Evolutionary conservation across 2,888 invertebrate genomes (phyloP).

Genomic region (Metalampra italica): DNA sequence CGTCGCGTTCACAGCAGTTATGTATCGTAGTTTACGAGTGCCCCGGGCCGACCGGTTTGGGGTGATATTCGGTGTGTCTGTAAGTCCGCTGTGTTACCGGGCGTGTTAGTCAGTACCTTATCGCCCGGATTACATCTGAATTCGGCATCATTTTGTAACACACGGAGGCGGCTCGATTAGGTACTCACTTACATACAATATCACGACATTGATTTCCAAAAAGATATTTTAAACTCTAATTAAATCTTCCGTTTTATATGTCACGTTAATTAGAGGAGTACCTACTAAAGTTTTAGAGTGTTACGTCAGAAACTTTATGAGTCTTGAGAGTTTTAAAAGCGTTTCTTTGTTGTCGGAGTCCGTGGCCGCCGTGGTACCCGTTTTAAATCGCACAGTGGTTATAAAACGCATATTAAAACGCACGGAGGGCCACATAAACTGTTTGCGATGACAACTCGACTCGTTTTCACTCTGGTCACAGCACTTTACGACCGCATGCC

Average conservation of each 20-base stretch:
- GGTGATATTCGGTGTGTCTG: conserved; percentile 46
- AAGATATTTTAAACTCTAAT: conserved; percentile 42
- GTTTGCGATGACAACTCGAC: conserved; percentile 57
- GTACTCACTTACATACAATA: conserved; percentile 54
- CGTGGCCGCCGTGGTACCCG: not conserved
- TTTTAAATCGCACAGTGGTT: conserved; percentile 18
- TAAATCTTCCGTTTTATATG: conserved; percentile 7
- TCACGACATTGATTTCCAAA: conserved; percentile 55
- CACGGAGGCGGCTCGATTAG: conserved; percentile 60
- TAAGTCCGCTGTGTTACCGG: conserved; percentile 59
- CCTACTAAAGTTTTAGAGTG: not conserved
- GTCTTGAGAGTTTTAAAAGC: not conserved
- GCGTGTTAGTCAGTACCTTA: conserved; percentile 68
- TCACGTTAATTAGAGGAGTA: not conserved
- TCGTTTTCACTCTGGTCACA: conserved; percentile 52
- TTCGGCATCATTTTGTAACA: conserved; percentile 59
- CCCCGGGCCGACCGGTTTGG: conserved; percentile 23
- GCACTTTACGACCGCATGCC: conserved; percentile 44
- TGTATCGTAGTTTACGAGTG: conserved; percentile 66
- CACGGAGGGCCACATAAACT: conserved; percentile 46
- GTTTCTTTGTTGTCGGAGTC: not conserved
- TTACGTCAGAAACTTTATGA: not conserved
- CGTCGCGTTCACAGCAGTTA: conserved; percentile 73
- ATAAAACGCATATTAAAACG: conserved; percentile 53
- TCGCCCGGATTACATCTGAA: conserved; percentile 68